Conservation (phyloP, 2,888 invertebrate species). For the Caenorhabditis angaria region DNA sequence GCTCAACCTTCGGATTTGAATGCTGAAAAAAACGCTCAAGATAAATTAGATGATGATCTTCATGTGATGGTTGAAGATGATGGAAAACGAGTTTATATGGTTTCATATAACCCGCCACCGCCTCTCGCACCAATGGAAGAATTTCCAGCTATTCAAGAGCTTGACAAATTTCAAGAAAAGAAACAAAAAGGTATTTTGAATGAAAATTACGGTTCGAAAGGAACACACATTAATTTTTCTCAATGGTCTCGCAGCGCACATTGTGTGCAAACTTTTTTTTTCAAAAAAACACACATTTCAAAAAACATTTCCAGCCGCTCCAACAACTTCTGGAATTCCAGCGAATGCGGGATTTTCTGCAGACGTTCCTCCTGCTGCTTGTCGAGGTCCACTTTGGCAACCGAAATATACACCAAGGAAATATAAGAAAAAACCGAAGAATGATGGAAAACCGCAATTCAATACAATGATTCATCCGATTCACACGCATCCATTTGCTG, state of each 20-base stretch:
- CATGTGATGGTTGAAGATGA: too few species aligned
- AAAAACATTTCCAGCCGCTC: neutral
- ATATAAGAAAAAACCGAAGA: neutral
- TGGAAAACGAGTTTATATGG: slow-evolving; percentile 1
- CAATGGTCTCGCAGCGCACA: too few species aligned
- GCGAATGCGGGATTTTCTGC: neutral
- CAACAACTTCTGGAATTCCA: neutral
- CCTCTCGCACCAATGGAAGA: neutral
- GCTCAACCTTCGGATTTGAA: too few species aligned
- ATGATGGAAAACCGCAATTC: neutral
- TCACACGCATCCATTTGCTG: neutral
- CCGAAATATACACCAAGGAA: neutral
- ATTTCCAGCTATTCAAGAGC: neutral
- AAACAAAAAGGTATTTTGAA: neutral
- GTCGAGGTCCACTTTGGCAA: neutral
- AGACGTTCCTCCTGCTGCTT: neutral
- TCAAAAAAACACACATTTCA: too few species aligned
- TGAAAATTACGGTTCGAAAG: too few species aligned
- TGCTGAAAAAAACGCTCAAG: too few species aligned
- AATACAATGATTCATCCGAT: neutral
- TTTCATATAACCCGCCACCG: neutral
- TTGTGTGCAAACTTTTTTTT: too few species aligned
- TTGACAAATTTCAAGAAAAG: neutral
- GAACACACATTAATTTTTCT: too few species aligned
- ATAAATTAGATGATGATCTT: too few species aligned